Evolutionary conservation across 2,888 invertebrate species (phyloP), one percentile per base, ranked within the genome.

Genomic region (Campoletis raptor): DNA sequence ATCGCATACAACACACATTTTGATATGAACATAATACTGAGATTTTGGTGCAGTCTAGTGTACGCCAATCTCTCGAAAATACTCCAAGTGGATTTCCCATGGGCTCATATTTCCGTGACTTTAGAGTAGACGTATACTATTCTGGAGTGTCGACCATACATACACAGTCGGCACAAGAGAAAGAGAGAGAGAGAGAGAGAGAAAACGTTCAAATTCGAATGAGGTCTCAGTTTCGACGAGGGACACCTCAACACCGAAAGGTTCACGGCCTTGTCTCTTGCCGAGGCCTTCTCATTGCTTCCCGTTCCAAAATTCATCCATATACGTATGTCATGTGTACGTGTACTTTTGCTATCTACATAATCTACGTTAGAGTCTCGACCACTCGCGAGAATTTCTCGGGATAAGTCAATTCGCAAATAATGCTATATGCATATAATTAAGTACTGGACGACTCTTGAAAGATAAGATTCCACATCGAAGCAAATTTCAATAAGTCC

Each of bases 71-170:
- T 83, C 36, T 42, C 52, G 81, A 80, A 78, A 86, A 83, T 86
- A 48, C 57, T 81, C 66, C 74, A 40, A 69, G 21, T 57, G 61
- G 77, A 86, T 81, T 86, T 83, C 81, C 83, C 83, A 6, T 37
- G 83, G 77, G 83, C 36, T 86, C 57, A 69, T 69, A 78, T 86
- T 86, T 83, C 86, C 73, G 48, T 77, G 78, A 81, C 81, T 83
- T 42, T 45, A 42, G 57, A 86, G 73, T 36, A 48, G 21, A 52
- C 57, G 69, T 42, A 42, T 18, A 77, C 37, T 64, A 45, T 70
- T 69, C 61, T 30, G 42, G 40, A 48, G 45, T 24, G 67, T 18
- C 48, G 52, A 7, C n/a, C 36, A 40, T n/a, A 48, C n/a, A 18
- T 18, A 24, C 24, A 30, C 45, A 3, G 70, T 7, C 15, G 4